phyloP scores from a whole-genome alignment of 2,797 vertebrate genomes.

The Ctenopoma multispine region DNA sequence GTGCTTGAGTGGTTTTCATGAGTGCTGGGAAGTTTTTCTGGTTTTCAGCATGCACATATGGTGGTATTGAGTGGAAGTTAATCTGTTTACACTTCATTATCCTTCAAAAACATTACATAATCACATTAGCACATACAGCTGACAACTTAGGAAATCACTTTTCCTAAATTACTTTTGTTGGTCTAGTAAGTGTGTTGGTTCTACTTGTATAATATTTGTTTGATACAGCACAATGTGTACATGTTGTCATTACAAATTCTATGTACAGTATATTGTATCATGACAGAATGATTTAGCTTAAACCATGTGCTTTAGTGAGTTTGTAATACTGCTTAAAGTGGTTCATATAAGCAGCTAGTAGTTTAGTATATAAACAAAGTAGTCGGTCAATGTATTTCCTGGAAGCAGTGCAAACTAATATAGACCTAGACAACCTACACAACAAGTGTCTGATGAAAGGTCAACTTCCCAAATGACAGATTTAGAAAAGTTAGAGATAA shows the following conservation, averaged over 20 bases:
- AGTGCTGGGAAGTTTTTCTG: background rate
- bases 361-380: background rate
- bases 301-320: background rate
- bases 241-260: too few relatives aligned
- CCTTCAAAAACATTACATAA: too few relatives aligned
- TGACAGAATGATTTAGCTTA: background rate
- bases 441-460: background rate
- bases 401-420: background rate
- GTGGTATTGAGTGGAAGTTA: background rate
- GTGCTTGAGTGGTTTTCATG: background rate
- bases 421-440: background rate
- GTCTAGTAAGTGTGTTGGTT: background rate
- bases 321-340: background rate
- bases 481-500: background rate
- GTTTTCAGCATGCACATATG: background rate
- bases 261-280: background rate
- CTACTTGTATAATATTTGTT: background rate
- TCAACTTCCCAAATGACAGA: background rate
- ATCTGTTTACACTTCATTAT: background rate
- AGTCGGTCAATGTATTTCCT: background rate
- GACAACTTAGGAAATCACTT: background rate
- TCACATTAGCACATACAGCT: background rate
- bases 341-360: background rate
- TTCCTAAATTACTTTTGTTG: background rate
- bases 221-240: too few relatives aligned